A percentile compares a stretch with the other conserved stretches of the same genome.
Evolutionary conservation across 2,888 invertebrate genomes (phyloP).

Genomic region (Drosophila maculinotata): DNA sequence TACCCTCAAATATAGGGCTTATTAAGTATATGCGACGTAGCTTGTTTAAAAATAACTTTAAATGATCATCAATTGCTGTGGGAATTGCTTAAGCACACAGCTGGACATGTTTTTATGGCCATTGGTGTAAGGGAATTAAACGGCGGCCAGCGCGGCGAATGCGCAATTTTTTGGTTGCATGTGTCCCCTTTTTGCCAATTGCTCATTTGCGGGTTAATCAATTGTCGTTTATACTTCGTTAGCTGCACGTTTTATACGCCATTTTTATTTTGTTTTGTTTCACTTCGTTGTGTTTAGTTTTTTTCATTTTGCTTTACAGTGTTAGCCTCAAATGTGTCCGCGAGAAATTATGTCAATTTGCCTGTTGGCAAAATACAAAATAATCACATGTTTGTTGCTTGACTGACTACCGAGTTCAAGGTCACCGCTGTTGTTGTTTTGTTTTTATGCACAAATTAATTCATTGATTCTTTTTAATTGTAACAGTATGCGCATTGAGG

Average conservation of each 20-base stretch:
- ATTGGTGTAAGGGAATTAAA: slow-evolving; percentile 26
- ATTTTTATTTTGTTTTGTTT: slow-evolving; percentile 22
- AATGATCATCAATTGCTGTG: slow-evolving; percentile 34
- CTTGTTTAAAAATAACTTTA: background rate
- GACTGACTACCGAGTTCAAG: slow-evolving; percentile 63
- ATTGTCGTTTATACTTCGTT: slow-evolving; percentile 71
- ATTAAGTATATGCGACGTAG: too few species aligned
- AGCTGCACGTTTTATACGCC: slow-evolving; percentile 59
- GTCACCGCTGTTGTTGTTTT: slow-evolving; percentile 32
- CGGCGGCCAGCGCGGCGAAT: slow-evolving; percentile 48
- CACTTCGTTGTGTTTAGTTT: slow-evolving; percentile 14
- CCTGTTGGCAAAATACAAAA: slow-evolving; percentile 46
- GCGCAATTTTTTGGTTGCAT: slow-evolving; percentile 55
- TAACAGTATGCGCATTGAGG: background rate
- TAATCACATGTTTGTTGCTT: slow-evolving; percentile 55
- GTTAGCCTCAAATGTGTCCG: slow-evolving; percentile 41
- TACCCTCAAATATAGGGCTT: too few species aligned
- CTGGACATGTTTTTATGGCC: slow-evolving; percentile 16
- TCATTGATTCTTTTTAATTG: slow-evolving; percentile 5
- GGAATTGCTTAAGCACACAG: background rate
- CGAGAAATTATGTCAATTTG: slow-evolving; percentile 65
- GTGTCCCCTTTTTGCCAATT: slow-evolving; percentile 29
- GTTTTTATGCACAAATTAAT: slow-evolving; percentile 11
- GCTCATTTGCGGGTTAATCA: slow-evolving; percentile 60
- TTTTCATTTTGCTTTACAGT: slow-evolving; percentile 36